These are phyloP conservation scores for Peromyscus aztecus DNA, from an alignment of 2,797 vertebrate species.

Conservation along the genomic window DNA sequence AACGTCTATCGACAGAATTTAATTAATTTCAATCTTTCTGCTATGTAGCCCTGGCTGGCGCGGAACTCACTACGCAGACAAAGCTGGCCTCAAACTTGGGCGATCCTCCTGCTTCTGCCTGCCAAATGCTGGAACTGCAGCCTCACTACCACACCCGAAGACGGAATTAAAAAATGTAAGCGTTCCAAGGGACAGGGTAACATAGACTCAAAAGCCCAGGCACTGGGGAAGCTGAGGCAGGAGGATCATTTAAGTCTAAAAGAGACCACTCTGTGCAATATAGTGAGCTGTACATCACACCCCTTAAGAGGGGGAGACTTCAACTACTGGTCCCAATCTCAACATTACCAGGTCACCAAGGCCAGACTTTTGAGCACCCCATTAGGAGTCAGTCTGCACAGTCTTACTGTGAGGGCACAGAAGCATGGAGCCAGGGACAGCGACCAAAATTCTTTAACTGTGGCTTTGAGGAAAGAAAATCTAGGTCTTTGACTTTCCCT, in stretches of 20 bases:
- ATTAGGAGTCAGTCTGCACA: not conserved
- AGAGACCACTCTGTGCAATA: not conserved
- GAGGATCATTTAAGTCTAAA: not conserved
- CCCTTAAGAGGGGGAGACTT: not conserved
- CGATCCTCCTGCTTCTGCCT: not conserved
- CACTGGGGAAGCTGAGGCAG: not conserved
- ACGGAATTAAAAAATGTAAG: not conserved
- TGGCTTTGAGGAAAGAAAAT: not conserved
- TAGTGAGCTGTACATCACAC: not conserved
- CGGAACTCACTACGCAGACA: not conserved
- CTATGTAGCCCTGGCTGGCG: not conserved
- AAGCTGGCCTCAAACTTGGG: not conserved
- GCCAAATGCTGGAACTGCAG: not conserved
- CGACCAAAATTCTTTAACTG: not conserved
- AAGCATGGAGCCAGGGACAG: not conserved
- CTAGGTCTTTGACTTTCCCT: not conserved
- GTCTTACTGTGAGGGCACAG: not conserved
- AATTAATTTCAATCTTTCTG: not conserved
- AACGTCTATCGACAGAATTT: constrained; percentile 17
- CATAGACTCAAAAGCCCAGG: not conserved
- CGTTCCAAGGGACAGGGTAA: not conserved
- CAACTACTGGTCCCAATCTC: not conserved
- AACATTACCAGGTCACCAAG: not conserved
- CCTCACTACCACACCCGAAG: not conserved
- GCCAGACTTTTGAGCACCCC: not conserved